Percentiles rank a stretch among this genome's conserved stretches.
Conservation (phyloP, 1,140 invertebrate genomes). For the Zaprionus ornatus region DNA sequence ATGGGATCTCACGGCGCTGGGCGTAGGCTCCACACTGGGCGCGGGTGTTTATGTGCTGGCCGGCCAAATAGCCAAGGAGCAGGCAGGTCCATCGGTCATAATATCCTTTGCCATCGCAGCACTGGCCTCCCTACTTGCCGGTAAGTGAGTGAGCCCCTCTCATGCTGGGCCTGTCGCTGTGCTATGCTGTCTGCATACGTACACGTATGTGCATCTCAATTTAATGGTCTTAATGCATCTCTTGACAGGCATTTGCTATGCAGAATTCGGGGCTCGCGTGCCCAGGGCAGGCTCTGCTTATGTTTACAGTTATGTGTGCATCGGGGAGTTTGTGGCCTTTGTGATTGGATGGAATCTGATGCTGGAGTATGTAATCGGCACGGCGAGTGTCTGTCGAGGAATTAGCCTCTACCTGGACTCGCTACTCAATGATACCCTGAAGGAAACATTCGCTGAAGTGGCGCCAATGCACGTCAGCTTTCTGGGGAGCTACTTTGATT, state of each 20-base stretch:
- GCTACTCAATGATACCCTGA: conserved; percentile 85
- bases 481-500: conserved; percentile 88
- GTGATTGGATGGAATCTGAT: conserved; percentile 95
- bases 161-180: neutral
- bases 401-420: conserved; percentile 91
- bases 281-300: conserved; percentile 94
- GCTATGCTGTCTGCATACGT: neutral
- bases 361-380: conserved; percentile 95
- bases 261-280: conserved; percentile 94
- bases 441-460: conserved; percentile 78
- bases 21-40: conserved; percentile 93
- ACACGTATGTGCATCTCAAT: neutral
- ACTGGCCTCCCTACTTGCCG: conserved; percentile 92
- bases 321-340: conserved; percentile 92
- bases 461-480: conserved; percentile 86
- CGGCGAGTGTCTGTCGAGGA: conserved; percentile 93
- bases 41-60: conserved; percentile 95
- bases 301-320: conserved; percentile 94
- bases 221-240: conserved; percentile 43
- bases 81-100: conserved; percentile 92
- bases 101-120: conserved; percentile 94
- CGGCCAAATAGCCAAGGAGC: conserved; percentile 91
- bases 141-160: conserved; percentile 73
- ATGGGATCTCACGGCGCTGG: conserved; percentile 90
- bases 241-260: conserved; percentile 90